Percentiles rank a stretch among this genome's conserved stretches.
phyloP scores from a whole-genome alignment of 2,113 vertebrate genomes.

The Pao palembangensis region DNA sequence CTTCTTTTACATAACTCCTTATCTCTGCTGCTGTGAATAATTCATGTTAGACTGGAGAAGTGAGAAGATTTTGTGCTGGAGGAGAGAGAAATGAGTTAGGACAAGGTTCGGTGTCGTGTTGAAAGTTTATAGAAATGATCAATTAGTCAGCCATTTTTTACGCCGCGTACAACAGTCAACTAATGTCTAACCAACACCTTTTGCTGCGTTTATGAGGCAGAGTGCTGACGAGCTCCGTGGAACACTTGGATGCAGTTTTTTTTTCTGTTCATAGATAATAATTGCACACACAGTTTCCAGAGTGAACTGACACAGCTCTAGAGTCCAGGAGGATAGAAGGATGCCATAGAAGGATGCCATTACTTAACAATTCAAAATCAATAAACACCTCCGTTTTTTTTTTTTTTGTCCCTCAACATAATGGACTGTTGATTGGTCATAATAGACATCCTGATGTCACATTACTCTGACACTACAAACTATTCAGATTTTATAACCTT shows the following conservation, averaged over 20 bases:
- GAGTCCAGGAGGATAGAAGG: background rate
- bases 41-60: constrained; percentile 55
- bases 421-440: constrained; percentile 13
- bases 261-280: no score
- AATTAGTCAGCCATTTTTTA: no score
- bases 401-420: constrained; percentile 23
- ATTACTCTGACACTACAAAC: constrained; percentile 12
- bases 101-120: constrained; percentile 39
- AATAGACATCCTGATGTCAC: constrained; percentile 17
- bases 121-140: constrained; percentile 17
- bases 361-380: constrained; percentile 38
- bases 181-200: no score
- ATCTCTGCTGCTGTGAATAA: constrained; percentile 64
- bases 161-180: no score
- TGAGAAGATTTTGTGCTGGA: constrained; percentile 51
- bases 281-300: no score
- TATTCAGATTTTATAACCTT: constrained; percentile 2
- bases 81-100: constrained; percentile 28
- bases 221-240: no score
- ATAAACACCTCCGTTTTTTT: constrained; percentile 29
- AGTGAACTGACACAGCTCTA: no score
- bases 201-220: no score
- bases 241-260: no score
- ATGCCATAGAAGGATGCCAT: constrained; percentile 11
- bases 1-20: constrained; percentile 68